Conservation (phyloP, 2,797 vertebrate species). For the Diplodus puntazzo region DNA sequence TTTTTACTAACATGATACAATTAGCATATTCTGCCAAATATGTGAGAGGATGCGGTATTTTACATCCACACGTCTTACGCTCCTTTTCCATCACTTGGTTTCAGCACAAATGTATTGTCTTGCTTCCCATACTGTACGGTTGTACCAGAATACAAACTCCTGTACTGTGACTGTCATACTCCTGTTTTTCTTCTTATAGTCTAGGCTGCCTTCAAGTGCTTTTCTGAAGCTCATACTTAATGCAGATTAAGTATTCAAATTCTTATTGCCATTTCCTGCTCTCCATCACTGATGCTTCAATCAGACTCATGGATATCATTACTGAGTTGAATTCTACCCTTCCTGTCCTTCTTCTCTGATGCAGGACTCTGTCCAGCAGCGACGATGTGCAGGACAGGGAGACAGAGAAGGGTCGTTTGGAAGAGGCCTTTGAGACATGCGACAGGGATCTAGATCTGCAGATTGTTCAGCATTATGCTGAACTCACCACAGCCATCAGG, state of each 20-base stretch:
- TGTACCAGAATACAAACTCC: neutral
- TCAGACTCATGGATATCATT: neutral
- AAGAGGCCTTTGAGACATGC: constrained; percentile 96
- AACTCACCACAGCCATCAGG: constrained; percentile 96
- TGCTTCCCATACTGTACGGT: neutral
- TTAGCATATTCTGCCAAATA: neutral
- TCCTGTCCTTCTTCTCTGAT: constrained; percentile 1
- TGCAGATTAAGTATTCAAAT: neutral
- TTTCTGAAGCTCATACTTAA: neutral
- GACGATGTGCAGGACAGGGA: constrained; percentile 97
- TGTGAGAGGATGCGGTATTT: neutral
- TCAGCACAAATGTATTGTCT: neutral
- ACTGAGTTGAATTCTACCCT: neutral
- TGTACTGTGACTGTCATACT: neutral
- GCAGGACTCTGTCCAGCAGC: constrained; percentile 94
- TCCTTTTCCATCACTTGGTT: neutral
- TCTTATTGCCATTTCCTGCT: neutral
- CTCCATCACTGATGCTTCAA: neutral
- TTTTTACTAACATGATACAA: neutral
- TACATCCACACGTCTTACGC: neutral
- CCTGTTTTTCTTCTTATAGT: neutral
- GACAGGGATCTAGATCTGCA: constrained; percentile 93
- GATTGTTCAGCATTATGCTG: constrained; percentile 97
- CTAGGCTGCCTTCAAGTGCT: neutral
- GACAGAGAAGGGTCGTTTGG: constrained; percentile 95